Percentiles rank a stretch among this genome's conserved stretches.
phyloP scores from a whole-genome alignment of 2,797 vertebrate species.

The Ispidina picta region DNA sequence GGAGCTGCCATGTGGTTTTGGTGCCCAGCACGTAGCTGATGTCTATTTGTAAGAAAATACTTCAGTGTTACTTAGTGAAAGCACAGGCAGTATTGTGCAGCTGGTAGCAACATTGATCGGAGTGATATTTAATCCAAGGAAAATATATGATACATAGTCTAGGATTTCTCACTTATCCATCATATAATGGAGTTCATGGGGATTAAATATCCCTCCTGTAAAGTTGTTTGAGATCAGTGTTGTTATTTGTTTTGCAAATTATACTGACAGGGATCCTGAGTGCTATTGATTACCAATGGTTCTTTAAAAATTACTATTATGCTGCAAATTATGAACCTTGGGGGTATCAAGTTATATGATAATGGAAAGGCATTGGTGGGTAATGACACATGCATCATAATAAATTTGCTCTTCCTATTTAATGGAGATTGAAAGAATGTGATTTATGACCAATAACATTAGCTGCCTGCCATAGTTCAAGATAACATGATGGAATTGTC shows the following conservation, averaged over 20 bases:
- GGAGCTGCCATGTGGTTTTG: background rate
- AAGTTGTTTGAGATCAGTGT: conserved; percentile 43
- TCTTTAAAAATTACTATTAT: conserved; percentile 61
- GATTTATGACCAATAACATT: conserved; percentile 41
- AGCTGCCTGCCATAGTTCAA: conserved; percentile 15
- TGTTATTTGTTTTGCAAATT: conserved; percentile 65
- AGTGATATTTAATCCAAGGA: conserved; percentile 66
- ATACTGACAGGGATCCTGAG: conserved; percentile 48
- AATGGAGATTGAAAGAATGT: conserved; percentile 60
- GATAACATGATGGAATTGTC: conserved; percentile 17
- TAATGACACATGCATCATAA: conserved; percentile 55
- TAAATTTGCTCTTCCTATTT: conserved; percentile 38
- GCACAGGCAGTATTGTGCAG: background rate
- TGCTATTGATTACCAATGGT: conserved; percentile 61
- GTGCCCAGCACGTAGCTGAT: background rate
- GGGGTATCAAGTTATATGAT: conserved; percentile 22
- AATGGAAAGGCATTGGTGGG: conserved; percentile 37
- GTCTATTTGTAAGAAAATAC: conserved; percentile 56
- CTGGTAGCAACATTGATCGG: conserved; percentile 50
- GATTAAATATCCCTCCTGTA: conserved; percentile 63
- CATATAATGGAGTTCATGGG: conserved; percentile 48
- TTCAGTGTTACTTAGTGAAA: background rate
- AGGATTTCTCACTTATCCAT: conserved; percentile 43
- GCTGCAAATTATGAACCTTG: conserved; percentile 39
- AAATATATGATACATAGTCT: conserved; percentile 48